Base-by-base conservation (phyloP, 2,113 vertebrate genomes). In the Morone chrysops region DNA sequence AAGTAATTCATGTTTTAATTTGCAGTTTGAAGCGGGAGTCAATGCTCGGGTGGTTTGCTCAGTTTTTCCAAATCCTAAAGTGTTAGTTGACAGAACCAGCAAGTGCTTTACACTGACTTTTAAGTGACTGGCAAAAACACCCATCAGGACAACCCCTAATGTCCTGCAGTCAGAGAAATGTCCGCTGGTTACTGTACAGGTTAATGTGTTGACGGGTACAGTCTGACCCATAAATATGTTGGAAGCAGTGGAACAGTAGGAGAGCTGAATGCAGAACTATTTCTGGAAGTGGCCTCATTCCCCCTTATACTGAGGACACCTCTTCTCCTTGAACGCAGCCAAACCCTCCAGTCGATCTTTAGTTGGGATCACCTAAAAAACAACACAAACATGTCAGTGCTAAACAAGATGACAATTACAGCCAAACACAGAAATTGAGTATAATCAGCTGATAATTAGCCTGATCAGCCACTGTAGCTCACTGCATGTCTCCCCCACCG, bases 331-430 rank as follows among this genome's bases (percentile, higher is more conserved):
- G 95, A 99, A 99, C 0, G 98, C 98, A 89, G 96, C 91, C 90
- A 99, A 95, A 82, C 98, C 98, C 94, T 99, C 98, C 84, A 99
- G 87, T 73, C 98, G 96, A 91, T 99, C 98, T 93, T 99, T 98
- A 14, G 98, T 99, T 74, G 98, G 96, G 69, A 99, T 98, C 88
- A 97, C 97, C 98, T 99, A 87, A 47, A 91, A 95, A 80, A 81
- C 62, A 75, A 72, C 11, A 89, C 40, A 86, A 67, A 20, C 4
- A 36, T 48, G 3, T 69, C 6, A 79, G 59, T 6, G 13, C 20
- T n/a, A 22, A 22, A 53, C 51, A 18, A 41, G 13, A 36, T 38
- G 2, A 7, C 17, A 25, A 48, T 2, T n/a, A 12, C 20, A 13
- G 3, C 31, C 13, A 47, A n/a, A n/a, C n/a, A n/a, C n/a, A 31